Base-by-base conservation (phyloP, 2,797 vertebrate species). In the Astyanax mexicanus region DNA sequence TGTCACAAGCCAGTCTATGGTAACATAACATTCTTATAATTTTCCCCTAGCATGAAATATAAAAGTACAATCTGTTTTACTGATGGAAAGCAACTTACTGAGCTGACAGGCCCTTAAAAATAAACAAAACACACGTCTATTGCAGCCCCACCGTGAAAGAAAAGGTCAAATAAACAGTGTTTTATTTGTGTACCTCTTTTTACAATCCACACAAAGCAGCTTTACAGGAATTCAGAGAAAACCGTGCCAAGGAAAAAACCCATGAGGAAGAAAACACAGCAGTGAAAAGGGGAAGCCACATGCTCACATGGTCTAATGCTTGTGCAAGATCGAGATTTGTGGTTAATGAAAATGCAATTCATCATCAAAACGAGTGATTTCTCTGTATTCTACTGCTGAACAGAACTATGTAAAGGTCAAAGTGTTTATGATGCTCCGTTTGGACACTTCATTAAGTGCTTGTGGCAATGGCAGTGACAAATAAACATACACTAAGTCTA, bases 391-490 rank as follows among this genome's bases (percentile, higher is more conserved):
- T 17, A 64, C 10, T 32, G 19, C 19, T 37, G 15, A 49, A 29
- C 49, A 29, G n/a, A 44, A 45, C 47, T 25, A 52, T 60, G 54
- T 38, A 7, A 52, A 68, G 68, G 72, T 72, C 66, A 69, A 27
- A 38, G 66, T 75, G 65, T 75, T 81, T 72, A 60, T 78, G 69
- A 65, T 64, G 55, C 67, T 54, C 51, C 29, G 21, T 38, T 25
- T 74, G 66, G 69, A 81, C 25, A 68, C 13, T 65, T n/a, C n/a
- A n/a, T n/a, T n/a, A n/a, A 47, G 57, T 58, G 57, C 21, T 72
- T 66, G 68, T 42, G 71, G 81, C 81, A 86, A 79, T 78, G 80
- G 66, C 78, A 52, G 67, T 72, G 67, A 45, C 66, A n/a, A n/a
- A n/a, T n/a, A n/a, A n/a, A 84, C 75, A 51, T 42, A 62, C 38